phyloP scores from a whole-genome alignment of 2,888 invertebrate genomes.

The Mellilla xanthometata region DNA sequence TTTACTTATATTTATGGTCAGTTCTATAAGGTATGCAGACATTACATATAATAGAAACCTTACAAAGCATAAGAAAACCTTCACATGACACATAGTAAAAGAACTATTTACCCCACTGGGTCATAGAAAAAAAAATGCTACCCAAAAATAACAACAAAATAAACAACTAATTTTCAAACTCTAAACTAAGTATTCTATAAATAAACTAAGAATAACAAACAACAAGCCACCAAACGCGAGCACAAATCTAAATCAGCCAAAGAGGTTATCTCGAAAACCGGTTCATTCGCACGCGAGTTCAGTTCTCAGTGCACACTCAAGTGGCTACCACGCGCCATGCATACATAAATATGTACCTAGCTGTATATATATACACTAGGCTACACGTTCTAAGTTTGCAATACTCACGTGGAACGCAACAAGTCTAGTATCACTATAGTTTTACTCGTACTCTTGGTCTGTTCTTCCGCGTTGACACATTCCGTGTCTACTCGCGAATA shows the following conservation, averaged over 20 bases:
- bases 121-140: no score
- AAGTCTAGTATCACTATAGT: slow-evolving; percentile 61
- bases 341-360: slow-evolving; percentile 21
- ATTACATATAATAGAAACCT: no score
- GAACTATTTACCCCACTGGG: no score
- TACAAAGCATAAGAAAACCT: no score
- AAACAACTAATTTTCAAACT: background rate
- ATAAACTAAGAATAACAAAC: background rate
- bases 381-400: slow-evolving; percentile 15
- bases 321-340: slow-evolving; percentile 16
- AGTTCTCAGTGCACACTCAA: slow-evolving; percentile 13
- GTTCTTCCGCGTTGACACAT: slow-evolving; percentile 75
- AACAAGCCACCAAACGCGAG: slow-evolving; percentile 3
- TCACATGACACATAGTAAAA: no score
- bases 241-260: slow-evolving; percentile 7
- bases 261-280: slow-evolving; percentile 29
- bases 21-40: no score
- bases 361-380: slow-evolving; percentile 2
- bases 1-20: no score
- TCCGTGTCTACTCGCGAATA: slow-evolving; percentile 81
- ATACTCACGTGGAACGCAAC: slow-evolving; percentile 59
- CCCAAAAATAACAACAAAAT: background rate
- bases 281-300: slow-evolving; percentile 13
- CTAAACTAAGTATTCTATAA: slow-evolving; percentile 4
- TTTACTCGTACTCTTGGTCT: slow-evolving; percentile 30